Evolutionary conservation across 2,888 invertebrate genomes (phyloP), one percentile per base, ranked within the genome.

Genomic region (Apodemia zela): DNA sequence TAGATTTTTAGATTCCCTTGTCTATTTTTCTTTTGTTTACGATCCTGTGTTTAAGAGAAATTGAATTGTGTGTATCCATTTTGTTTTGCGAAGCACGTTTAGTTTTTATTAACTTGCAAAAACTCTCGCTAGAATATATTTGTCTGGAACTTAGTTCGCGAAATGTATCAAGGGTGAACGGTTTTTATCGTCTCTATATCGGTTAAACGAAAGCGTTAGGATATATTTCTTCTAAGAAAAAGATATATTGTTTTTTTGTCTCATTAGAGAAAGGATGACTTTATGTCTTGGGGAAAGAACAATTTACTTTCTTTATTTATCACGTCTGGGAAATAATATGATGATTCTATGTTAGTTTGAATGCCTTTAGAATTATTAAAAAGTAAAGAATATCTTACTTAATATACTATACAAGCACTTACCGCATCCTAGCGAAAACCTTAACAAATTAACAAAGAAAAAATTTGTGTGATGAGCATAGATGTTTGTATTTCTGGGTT

Each of bases 21-120:
- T 21, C 51, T 54, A 21, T 25, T 54, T 54, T 54, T 54, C 54
- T 54, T 54, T 54, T 54, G 54, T 54, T 54, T 54, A 54, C 54
- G 54, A 54, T 54, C 29, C 54, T 54, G 54, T 54, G 54, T 54
- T 54, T 54, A 54, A 25, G 54, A 54, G 54, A 54, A 54, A 54
- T 54, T 54, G 54, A 54, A 54, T 54, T 54, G 54, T 54, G 15
- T 54, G 54, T 54, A 54, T 54, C 54, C 25, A 8, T 54, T 54
- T 54, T 54, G 21, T 54, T 54, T 54, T 54, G 54, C 54, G 54
- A 54, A 54, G 25, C 54, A 54, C 54, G 54, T 54, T 54, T 21
- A 54, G 54, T 54, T 54, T 54, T 54, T 54, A 54, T 54, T 54
- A 54, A 54, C 25, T 54, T 25, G 21, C 21, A 54, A 45, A 54